Evolutionary conservation across 2,888 invertebrate species (phyloP).

Genomic region (Callosobruchus maculatus): DNA sequence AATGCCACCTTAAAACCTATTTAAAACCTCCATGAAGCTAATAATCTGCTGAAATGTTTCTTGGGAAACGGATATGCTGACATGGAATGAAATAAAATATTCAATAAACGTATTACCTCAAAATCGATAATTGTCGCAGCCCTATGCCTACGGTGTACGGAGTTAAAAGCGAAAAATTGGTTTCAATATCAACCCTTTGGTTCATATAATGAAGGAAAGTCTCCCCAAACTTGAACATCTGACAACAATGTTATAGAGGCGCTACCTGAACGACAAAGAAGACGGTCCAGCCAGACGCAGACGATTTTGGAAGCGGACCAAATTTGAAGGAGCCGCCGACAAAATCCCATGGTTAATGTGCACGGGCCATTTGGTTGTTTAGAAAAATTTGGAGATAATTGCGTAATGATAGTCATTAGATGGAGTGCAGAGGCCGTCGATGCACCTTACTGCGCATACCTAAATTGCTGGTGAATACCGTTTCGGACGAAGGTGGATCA

Average conservation of each 20-base stretch:
- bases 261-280: not conserved
- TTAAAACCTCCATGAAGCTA: no score
- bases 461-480: not conserved
- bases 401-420: constrained; percentile 16
- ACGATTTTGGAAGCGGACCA: not conserved
- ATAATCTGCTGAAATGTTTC: no score
- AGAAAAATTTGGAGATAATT: constrained; percentile 19
- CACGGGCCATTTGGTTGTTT: constrained; percentile 2
- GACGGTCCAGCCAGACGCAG: not conserved
- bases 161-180: no score
- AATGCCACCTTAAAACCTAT: no score
- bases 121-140: no score
- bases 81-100: no score
- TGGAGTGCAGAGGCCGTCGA: not conserved
- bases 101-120: no score
- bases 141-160: no score
- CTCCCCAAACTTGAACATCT: not conserved
- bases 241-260: not conserved
- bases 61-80: no score
- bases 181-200: no score
- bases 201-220: no score
- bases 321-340: not conserved
- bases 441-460: not conserved
- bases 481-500: not conserved
- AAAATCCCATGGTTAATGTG: not conserved